These are phyloP conservation scores for Mesembrinibis cayennensis DNA, from an alignment of 2,113 vertebrate genomes.

Conservation along the genomic window DNA sequence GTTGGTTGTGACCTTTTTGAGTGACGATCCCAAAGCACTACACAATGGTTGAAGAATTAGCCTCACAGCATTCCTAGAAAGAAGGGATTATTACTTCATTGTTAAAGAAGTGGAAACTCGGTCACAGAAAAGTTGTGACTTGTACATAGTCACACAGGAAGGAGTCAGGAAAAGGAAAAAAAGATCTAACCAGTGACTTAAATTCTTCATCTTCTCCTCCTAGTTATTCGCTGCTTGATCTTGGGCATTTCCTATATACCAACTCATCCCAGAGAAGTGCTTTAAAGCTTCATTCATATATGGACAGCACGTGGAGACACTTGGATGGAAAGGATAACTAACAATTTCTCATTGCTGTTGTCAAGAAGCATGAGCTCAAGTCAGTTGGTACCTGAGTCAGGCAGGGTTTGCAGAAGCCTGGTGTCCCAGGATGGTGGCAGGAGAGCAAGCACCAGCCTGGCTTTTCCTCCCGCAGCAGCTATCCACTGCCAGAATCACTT, in stretches of 20 bases:
- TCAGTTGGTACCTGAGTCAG: not conserved
- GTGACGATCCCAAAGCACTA: not conserved
- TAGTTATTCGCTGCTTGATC: not conserved
- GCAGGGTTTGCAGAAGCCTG: not conserved
- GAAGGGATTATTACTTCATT: not conserved
- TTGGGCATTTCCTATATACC: not conserved
- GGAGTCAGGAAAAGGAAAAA: not conserved
- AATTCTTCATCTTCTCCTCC: not conserved
- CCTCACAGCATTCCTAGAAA: not conserved
- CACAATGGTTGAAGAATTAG: not conserved
- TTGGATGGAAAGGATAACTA: not conserved
- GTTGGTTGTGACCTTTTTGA: not conserved
- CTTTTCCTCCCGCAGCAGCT: not conserved
- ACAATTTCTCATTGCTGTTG: not conserved
- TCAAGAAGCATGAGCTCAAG: not conserved
- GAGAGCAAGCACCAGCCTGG: accelerated
- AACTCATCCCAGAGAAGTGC: not conserved
- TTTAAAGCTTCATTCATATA: not conserved
- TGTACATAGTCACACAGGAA: not conserved
- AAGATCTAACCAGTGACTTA: not conserved
- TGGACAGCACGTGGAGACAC: not conserved
- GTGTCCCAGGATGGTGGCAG: not conserved
- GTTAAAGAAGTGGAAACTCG: not conserved
- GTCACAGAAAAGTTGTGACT: not conserved
- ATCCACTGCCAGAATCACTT: not conserved